Percentiles rank a stretch among this genome's conserved stretches.
phyloP scores from a whole-genome alignment of 2,113 vertebrate genomes.

The Natator depressus region DNA sequence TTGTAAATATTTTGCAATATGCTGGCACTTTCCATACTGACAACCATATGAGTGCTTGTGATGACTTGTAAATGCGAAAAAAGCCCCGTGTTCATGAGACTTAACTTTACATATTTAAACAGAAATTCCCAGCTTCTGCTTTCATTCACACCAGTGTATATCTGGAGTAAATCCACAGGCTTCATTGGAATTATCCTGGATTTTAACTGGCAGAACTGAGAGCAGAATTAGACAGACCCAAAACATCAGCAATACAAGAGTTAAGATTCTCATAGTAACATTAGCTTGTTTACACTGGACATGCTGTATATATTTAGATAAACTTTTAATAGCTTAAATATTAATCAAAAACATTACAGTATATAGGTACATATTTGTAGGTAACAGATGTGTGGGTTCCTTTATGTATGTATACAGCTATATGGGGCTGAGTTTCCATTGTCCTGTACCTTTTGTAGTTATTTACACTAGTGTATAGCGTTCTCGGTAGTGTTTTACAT shows the following conservation, averaged over 20 bases:
- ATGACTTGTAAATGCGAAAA: neutral
- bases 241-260: neutral
- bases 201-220: neutral
- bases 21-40: neutral
- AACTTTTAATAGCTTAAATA: neutral
- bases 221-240: neutral
- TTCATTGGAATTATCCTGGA: neutral
- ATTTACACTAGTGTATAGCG: neutral
- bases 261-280: neutral
- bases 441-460: neutral
- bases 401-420: neutral
- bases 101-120: neutral
- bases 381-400: neutral
- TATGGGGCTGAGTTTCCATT: neutral
- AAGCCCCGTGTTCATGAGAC: neutral
- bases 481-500: neutral
- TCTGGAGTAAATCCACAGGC: neutral
- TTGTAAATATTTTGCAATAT: slow-evolving; percentile 32
- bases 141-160: neutral
- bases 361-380: neutral
- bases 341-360: neutral
- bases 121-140: neutral
- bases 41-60: neutral
- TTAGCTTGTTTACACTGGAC: neutral
- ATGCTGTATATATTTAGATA: neutral